Conservation (phyloP, 2,888 invertebrate genomes). For the Pollenia angustigena region DNA sequence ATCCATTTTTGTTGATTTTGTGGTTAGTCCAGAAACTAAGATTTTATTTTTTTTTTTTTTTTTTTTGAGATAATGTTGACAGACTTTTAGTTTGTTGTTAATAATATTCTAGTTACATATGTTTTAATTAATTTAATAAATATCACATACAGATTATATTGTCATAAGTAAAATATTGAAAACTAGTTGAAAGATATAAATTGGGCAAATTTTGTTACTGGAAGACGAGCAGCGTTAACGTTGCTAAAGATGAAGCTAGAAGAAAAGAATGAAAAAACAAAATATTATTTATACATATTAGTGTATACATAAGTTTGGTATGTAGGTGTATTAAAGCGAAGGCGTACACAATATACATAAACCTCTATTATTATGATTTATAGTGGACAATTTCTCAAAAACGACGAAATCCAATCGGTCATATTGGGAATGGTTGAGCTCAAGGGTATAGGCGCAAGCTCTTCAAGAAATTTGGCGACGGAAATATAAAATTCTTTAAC, state of each 20-base stretch:
- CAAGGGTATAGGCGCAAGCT: too few species aligned
- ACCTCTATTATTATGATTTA: too few species aligned
- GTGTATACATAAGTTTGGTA: too few species aligned
- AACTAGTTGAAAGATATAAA: background rate
- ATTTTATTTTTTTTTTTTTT: background rate
- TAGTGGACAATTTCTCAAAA: too few species aligned
- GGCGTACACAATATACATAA: too few species aligned
- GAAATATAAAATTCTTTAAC: too few species aligned
- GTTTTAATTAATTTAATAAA: constrained; percentile 21
- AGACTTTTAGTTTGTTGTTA: constrained; percentile 1
- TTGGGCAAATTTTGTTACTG: constrained; percentile 1
- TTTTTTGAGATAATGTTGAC: background rate
- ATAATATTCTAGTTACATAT: background rate
- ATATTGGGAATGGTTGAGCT: too few species aligned
- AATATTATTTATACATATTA: background rate
- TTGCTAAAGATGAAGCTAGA: background rate
- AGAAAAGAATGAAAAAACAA: background rate
- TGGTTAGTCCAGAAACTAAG: background rate
- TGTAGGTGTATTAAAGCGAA: too few species aligned
- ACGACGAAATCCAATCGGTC: too few species aligned
- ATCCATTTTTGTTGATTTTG: constrained; percentile 79
- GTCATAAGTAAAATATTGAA: constrained; percentile 9
- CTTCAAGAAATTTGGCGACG: too few species aligned
- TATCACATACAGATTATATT: constrained; percentile 51
- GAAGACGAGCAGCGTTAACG: too few species aligned